Conservation (phyloP, 2,888 invertebrate species). For the Sminthurides aquaticus region DNA sequence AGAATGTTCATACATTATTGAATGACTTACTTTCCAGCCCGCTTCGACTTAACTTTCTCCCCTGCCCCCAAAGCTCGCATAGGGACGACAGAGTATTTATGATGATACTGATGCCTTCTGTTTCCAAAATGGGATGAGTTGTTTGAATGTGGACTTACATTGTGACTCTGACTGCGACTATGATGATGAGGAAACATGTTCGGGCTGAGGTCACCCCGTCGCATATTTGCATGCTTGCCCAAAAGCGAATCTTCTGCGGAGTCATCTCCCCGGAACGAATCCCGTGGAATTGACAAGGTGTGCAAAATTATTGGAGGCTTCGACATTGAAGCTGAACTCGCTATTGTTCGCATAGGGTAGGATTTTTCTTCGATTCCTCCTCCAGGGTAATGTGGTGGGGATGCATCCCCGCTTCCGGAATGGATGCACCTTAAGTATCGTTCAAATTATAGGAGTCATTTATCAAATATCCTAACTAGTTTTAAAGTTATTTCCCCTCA, state of each 20-base stretch:
- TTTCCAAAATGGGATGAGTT: constrained; percentile 15
- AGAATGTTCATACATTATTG: no score
- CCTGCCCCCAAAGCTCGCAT: constrained; percentile 29
- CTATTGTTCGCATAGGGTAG: neutral
- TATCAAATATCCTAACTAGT: no score
- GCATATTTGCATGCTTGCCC: constrained; percentile 10
- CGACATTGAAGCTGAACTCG: neutral
- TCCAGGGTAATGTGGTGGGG: neutral
- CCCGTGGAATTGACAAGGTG: constrained; percentile 9
- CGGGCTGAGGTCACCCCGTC: constrained; percentile 5
- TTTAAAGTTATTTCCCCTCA: no score
- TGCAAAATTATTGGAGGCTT: constrained; percentile 15
- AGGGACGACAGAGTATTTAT: constrained; percentile 28
- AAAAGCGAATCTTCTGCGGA: constrained; percentile 17
- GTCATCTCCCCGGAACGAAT: constrained; percentile 12
- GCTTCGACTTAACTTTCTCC: constrained; percentile 25
- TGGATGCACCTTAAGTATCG: no score
- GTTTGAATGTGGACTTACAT: constrained; percentile 6
- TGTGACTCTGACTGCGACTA: neutral
- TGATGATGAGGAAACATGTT: constrained; percentile 10
- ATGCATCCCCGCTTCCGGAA: neutral
- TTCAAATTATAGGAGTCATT: no score
- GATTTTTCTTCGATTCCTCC: neutral
- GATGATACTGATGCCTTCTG: constrained; percentile 20
- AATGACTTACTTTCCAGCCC: constrained; percentile 38